phyloP scores from a whole-genome alignment of 2,113 vertebrate species.

The Hipposideros armiger region DNA sequence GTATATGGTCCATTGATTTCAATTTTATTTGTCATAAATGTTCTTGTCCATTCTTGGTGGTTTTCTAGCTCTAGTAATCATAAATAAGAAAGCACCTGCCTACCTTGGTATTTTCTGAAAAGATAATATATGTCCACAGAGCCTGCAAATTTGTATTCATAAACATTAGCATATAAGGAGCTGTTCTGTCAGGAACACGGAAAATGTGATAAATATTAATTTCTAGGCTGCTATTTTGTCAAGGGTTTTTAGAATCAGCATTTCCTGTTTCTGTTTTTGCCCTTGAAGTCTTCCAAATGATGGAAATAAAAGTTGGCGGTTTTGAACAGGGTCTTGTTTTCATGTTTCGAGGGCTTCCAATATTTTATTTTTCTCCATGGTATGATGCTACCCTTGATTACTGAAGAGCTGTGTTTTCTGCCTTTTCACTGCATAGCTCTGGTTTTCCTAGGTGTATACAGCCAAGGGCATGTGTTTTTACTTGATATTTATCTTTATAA shows the following conservation, averaged over 20 bases:
- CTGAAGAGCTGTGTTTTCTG: not conserved
- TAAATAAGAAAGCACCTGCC: conserved; percentile 66
- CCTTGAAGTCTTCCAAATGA: conserved; percentile 73
- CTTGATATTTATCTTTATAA: conserved; percentile 12
- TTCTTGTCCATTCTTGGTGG: conserved; percentile 61
- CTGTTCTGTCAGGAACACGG: conserved; percentile 78
- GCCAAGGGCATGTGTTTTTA: not conserved
- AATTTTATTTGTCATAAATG: conserved; percentile 77
- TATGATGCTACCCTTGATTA: not conserved
- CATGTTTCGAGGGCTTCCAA: conserved; percentile 47
- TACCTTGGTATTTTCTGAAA: conserved; percentile 75
- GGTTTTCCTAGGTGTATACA: conserved; percentile 8
- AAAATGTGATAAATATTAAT: conserved; percentile 88
- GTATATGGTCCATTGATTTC: conserved; percentile 73
- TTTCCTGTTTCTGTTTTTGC: conserved; percentile 68
- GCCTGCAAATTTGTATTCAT: conserved; percentile 81
- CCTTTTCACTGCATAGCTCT: not conserved
- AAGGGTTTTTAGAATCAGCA: conserved; percentile 77
- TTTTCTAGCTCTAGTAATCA: conserved; percentile 64
- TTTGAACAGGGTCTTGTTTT: conserved; percentile 50
- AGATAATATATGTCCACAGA: conserved; percentile 71
- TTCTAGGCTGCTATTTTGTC: conserved; percentile 76
- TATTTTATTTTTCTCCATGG: conserved; percentile 54
- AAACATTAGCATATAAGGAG: conserved; percentile 81
- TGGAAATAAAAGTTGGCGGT: conserved; percentile 64